These are phyloP conservation scores for Drosophila bipectinata DNA, from an alignment of 1,140 invertebrate genomes.

Conservation along the genomic window DNA sequence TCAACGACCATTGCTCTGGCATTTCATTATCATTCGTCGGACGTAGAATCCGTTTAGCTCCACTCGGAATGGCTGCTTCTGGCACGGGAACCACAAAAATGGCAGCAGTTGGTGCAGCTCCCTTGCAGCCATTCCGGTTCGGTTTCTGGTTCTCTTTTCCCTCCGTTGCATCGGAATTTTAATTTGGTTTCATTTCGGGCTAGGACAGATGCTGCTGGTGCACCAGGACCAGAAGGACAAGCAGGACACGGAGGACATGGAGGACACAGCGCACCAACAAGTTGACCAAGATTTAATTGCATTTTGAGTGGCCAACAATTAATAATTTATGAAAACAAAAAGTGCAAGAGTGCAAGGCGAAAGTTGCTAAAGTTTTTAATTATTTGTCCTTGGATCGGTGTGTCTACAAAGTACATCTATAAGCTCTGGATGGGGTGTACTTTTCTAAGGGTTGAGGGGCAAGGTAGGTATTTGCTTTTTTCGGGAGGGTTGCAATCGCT, in stretches of 20 bases:
- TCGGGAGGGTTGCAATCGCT: constrained; percentile 54
- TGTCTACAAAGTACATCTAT: constrained; percentile 7
- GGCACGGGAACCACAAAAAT: constrained; percentile 36
- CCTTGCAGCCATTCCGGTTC: constrained; percentile 2
- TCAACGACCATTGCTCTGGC: constrained; percentile 62
- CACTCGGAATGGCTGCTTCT: constrained; percentile 2
- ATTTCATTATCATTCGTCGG: constrained; percentile 59
- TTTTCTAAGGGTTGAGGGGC: not conserved
- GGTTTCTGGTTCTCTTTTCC: constrained; percentile 8
- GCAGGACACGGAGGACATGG: constrained; percentile 6
- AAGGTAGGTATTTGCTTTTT: constrained; percentile 2
- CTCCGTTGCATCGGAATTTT: constrained; percentile 72
- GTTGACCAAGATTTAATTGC: constrained; percentile 81
- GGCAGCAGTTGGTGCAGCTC: constrained; percentile 29
- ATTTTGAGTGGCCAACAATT: constrained; percentile 76
- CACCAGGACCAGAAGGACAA: constrained; percentile 23
- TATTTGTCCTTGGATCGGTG: constrained; percentile 59
- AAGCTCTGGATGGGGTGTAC: constrained; percentile 5
- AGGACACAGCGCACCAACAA: constrained; percentile 56
- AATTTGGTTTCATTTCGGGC: constrained; percentile 69
- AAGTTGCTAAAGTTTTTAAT: constrained; percentile 70
- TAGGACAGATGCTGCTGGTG: constrained; percentile 74
- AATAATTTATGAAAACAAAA: constrained; percentile 70
- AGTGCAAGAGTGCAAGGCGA: constrained; percentile 22
- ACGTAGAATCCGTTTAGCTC: constrained; percentile 51